These are phyloP conservation scores for Embiotoca jacksoni DNA, from an alignment of 2,113 vertebrate species.

Conservation along the genomic window DNA sequence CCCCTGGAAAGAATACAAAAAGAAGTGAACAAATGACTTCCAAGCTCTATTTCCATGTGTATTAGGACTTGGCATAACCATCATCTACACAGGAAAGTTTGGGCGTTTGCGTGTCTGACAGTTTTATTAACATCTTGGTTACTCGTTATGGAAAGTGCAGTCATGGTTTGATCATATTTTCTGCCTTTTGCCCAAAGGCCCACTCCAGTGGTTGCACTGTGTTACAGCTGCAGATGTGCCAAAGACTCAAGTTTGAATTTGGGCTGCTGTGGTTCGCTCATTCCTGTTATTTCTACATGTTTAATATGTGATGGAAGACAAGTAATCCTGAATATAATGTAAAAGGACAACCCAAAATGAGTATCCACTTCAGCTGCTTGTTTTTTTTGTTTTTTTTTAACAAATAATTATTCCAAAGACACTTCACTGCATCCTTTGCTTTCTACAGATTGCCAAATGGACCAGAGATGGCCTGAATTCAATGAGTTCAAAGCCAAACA, in stretches of 20 bases:
- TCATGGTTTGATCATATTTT: conserved; percentile 30
- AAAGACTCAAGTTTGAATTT: conserved; percentile 11
- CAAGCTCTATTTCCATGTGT: conserved; percentile 34
- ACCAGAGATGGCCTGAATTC: conserved; percentile 1
- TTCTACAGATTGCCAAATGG: conserved; percentile 1
- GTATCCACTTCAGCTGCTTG: neutral
- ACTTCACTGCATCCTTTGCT: neutral
- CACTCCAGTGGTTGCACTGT: conserved; percentile 10
- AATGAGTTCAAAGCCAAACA: conserved; percentile 53
- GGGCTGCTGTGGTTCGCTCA: neutral
- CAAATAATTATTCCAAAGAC: neutral
- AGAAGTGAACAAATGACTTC: neutral
- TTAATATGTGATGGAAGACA: neutral
- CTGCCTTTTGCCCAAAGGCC: neutral
- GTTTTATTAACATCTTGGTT: conserved; percentile 47
- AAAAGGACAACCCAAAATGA: neutral
- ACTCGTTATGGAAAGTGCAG: conserved; percentile 21
- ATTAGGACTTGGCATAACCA: conserved; percentile 37
- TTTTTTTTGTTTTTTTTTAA: too few species aligned
- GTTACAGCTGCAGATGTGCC: conserved; percentile 13
- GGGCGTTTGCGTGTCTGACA: conserved; percentile 33
- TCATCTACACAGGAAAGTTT: conserved; percentile 18
- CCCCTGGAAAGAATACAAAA: conserved; percentile 1
- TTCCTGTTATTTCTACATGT: neutral
- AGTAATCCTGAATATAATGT: neutral